Percentiles rank a stretch among this genome's conserved stretches.
phyloP scores from a whole-genome alignment of 2,113 vertebrate species.

The Sinocyclocheilus rhinocerous region DNA sequence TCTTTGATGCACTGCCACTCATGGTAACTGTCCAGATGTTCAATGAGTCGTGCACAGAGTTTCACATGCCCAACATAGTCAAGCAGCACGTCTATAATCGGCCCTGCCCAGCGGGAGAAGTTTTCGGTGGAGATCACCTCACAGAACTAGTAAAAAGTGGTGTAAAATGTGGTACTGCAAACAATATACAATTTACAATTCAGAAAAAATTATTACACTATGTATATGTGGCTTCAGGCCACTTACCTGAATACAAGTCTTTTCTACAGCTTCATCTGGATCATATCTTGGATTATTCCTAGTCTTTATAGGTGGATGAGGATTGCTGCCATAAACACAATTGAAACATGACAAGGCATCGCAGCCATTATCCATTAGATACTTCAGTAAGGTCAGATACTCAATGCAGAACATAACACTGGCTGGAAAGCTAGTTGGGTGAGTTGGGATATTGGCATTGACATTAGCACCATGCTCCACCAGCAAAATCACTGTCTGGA shows the following conservation, averaged over 20 bases:
- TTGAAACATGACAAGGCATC: conserved; percentile 82
- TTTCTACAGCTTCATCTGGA: background rate
- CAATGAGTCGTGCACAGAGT: conserved; percentile 81
- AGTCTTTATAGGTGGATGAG: conserved; percentile 72
- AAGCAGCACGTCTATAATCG: conserved; percentile 84
- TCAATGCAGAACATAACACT: conserved; percentile 89
- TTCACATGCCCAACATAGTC: conserved; percentile 86
- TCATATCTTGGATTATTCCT: conserved; percentile 3
- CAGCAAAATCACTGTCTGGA: conserved; percentile 80
- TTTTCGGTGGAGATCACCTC: conserved; percentile 82
- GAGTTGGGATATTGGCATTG: conserved; percentile 79
- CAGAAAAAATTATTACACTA: background rate
- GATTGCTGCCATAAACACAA: conserved; percentile 79
- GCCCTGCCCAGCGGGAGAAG: conserved; percentile 82
- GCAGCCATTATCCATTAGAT: conserved; percentile 86
- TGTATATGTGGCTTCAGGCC: background rate
- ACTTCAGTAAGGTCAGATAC: conserved; percentile 81
- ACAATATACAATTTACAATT: background rate
- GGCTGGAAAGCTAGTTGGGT: conserved; percentile 84
- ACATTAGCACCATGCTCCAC: conserved; percentile 84
- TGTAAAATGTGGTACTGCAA: background rate
- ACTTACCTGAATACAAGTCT: conserved; percentile 44
- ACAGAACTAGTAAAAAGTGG: conserved; percentile 76
- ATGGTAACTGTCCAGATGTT: conserved; percentile 85
- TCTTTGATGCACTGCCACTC: conserved; percentile 82